A percentile compares a stretch with the other conserved stretches of the same genome.
Evolutionary conservation across 2,888 invertebrate genomes (phyloP).

Genomic region (Andrena fulva): DNA sequence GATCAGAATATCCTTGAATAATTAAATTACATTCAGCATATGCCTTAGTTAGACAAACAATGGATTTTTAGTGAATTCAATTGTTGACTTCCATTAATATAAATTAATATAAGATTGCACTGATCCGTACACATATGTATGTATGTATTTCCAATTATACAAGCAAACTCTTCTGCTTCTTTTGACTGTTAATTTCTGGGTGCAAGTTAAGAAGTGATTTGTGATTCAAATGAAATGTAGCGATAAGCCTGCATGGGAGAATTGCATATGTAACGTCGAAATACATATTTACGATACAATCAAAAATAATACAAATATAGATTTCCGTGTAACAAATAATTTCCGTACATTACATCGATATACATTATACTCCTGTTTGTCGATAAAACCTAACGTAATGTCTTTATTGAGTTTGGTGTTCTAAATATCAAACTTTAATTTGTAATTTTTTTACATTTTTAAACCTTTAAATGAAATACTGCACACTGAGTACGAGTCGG

Average conservation of each 20-base stretch:
- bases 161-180: conserved; percentile 27
- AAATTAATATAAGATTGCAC: conserved; percentile 65
- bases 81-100: conserved; percentile 68
- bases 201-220: conserved; percentile 37
- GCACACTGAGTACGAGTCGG: conserved; percentile 32
- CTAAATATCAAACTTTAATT: conserved; percentile 18
- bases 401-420: conserved; percentile 9
- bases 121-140: conserved; percentile 26
- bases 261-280: background rate
- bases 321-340: conserved; percentile 9
- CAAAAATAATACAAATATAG: conserved; percentile 1
- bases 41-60: conserved; percentile 27
- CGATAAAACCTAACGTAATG: background rate
- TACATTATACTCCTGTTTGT: background rate
- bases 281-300: conserved; percentile 4
- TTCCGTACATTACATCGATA: background rate
- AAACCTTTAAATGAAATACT: conserved; percentile 17
- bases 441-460: conserved; percentile 41
- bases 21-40: conserved; percentile 30
- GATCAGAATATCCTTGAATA: conserved; percentile 31
- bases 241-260: background rate
- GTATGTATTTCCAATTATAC: conserved; percentile 26
- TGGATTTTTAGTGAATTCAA: conserved; percentile 40
- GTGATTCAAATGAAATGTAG: conserved; percentile 15
- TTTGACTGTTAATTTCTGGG: conserved; percentile 18